phyloP scores from a whole-genome alignment of 2,888 invertebrate genomes.

The Cerastis rubricosa region DNA sequence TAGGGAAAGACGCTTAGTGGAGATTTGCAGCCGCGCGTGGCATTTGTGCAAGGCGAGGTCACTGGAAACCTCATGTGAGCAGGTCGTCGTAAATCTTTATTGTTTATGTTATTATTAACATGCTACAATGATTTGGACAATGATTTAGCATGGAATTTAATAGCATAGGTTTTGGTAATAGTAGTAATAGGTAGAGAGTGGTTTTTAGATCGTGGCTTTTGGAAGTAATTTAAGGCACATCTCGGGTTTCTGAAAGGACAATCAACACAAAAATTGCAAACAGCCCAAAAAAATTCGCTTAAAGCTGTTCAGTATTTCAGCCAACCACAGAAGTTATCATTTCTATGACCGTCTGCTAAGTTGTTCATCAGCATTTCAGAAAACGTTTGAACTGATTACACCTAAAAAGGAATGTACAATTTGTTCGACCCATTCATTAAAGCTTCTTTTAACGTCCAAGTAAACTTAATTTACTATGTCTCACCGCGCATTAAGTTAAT shows the following conservation, averaged over 20 bases:
- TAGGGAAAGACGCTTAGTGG: conserved; percentile 72
- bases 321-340: not conserved
- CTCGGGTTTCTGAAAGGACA: not conserved
- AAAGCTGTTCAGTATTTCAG: not conserved
- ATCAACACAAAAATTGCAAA: not conserved
- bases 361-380: not conserved
- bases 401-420: conserved; percentile 21
- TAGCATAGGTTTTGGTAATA: not conserved
- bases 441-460: not conserved
- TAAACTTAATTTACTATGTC: conserved; percentile 32
- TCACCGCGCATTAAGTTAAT: conserved; percentile 40
- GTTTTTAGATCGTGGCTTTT: not conserved
- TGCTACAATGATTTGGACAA: conserved; percentile 5
- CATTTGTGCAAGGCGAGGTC: conserved; percentile 74
- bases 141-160: not conserved
- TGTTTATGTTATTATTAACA: conserved; percentile 46
- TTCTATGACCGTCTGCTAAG: not conserved
- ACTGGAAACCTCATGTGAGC: conserved; percentile 80
- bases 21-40: conserved; percentile 71
- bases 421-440: conserved; percentile 13
- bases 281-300: not conserved
- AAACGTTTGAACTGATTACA: not conserved
- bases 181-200: no score
- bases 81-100: conserved; percentile 44
- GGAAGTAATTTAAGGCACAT: not conserved